Percentiles rank a stretch among this genome's conserved stretches.
phyloP scores from a whole-genome alignment of 1,140 invertebrate genomes.

The Drosophila nigromelanica region DNA sequence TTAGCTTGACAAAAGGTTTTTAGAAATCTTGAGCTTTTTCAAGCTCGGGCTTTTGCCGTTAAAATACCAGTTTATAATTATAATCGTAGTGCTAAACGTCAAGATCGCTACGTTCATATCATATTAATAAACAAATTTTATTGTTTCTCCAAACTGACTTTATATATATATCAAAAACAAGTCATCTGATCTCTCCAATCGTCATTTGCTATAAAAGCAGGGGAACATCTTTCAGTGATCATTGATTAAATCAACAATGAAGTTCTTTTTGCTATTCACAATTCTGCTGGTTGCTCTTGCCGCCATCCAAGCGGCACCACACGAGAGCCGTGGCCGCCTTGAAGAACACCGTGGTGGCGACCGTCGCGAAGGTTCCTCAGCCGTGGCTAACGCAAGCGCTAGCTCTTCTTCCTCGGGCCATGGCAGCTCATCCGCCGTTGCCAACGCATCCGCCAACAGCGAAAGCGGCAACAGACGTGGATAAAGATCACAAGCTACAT shows the following conservation, averaged over 20 bases:
- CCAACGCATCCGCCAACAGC: not conserved
- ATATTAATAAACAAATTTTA: not conserved
- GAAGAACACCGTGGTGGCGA: too few relatives aligned
- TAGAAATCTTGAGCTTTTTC: not conserved
- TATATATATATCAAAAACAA: conserved; percentile 16
- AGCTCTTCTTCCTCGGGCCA: not conserved
- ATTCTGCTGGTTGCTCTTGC: conserved; percentile 30
- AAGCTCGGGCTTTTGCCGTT: not conserved
- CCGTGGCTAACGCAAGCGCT: conserved; percentile 25
- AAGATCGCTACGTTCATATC: not conserved
- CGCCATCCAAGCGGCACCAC: conserved; percentile 19
- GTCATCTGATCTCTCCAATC: not conserved
- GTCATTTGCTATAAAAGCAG: conserved; percentile 28
- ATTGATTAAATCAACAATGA: conserved; percentile 21
- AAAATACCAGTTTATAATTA: conserved; percentile 18
- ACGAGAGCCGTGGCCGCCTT: too few relatives aligned
- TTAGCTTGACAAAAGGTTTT: not conserved
- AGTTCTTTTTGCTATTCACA: conserved; percentile 34
- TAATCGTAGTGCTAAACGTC: conserved; percentile 6
- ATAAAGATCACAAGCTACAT: not conserved
- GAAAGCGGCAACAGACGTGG: not conserved
- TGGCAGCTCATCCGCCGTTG: conserved; percentile 20
- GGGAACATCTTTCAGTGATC: not conserved
- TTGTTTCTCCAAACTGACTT: not conserved
- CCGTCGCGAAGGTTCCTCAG: conserved; percentile 1